These are phyloP conservation scores for Oriolus oriolus DNA, from an alignment of 2,113 vertebrate genomes.

Conservation along the genomic window DNA sequence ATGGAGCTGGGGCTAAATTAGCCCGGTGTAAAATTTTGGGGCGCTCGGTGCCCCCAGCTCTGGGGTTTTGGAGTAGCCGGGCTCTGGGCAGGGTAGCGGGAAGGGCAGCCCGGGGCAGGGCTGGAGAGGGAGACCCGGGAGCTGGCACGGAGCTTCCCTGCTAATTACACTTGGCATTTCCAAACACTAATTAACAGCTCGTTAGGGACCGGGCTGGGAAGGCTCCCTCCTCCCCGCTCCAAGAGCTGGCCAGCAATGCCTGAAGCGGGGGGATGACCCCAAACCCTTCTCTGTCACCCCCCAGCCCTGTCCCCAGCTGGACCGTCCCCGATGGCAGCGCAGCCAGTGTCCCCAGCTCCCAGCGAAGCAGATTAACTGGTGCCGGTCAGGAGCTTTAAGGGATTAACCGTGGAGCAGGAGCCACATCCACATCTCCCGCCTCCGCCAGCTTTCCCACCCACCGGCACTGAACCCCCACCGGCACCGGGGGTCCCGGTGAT, in stretches of 20 bases:
- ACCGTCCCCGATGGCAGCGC: neutral
- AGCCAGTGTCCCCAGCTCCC: neutral
- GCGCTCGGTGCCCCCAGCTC: neutral
- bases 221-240: neutral
- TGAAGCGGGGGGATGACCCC: neutral
- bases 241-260: neutral
- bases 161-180: conserved; percentile 36
- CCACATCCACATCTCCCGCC: neutral
- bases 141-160: neutral
- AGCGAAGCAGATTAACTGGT: conserved; percentile 16
- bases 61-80: neutral
- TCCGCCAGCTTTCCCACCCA: neutral
- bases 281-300: neutral
- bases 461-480: neutral
- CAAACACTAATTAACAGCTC: conserved; percentile 30
- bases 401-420: neutral
- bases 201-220: conserved; percentile 8
- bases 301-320: neutral
- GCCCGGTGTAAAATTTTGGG: neutral
- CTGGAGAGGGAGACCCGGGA: neutral
- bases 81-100: neutral
- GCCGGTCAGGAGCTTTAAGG: neutral
- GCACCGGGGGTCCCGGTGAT: neutral
- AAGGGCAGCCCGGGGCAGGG: neutral
- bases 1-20: neutral